Conservation (phyloP, 2,888 invertebrate species). For the Drosophila suboccidentalis region DNA sequence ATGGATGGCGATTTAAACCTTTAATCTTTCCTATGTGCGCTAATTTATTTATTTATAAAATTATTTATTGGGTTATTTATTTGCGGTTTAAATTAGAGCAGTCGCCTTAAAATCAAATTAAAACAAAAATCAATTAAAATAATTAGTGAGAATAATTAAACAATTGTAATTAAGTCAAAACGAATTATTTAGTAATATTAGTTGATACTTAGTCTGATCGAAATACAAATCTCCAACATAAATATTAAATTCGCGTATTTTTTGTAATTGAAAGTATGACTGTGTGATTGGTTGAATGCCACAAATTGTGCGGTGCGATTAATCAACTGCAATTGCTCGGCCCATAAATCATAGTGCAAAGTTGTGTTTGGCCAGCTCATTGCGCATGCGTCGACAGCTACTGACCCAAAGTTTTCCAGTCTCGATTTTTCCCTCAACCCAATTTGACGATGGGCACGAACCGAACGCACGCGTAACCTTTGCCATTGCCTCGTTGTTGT, state of each 20-base stretch:
- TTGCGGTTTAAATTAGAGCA: too few species aligned
- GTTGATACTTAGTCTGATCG: too few species aligned
- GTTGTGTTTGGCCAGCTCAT: constrained; percentile 36
- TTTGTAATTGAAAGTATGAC: constrained; percentile 1
- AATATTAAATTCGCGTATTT: not conserved
- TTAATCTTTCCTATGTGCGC: too few species aligned
- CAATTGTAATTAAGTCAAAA: too few species aligned
- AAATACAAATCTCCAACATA: too few species aligned
- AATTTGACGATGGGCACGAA: constrained; percentile 73
- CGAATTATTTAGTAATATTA: too few species aligned
- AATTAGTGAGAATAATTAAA: too few species aligned
- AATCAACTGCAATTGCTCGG: constrained; percentile 58
- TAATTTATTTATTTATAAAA: too few species aligned
- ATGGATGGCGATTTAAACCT: too few species aligned
- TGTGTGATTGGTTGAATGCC: constrained; percentile 37
- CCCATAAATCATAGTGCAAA: constrained; percentile 62
- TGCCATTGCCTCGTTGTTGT: constrained; percentile 53
- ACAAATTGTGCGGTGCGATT: constrained; percentile 53
- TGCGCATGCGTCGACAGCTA: constrained; percentile 71
- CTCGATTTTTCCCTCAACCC: constrained; percentile 10
- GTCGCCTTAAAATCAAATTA: too few species aligned
- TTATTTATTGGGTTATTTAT: too few species aligned
- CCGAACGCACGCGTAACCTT: constrained; percentile 83
- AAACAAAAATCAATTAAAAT: too few species aligned
- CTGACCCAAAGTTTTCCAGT: constrained; percentile 44